A percentile compares a stretch with the other conserved stretches of the same genome.
These are phyloP conservation scores for Drosophila gaucha DNA, from an alignment of 2,888 invertebrate genomes.

Conservation along the genomic window DNA sequence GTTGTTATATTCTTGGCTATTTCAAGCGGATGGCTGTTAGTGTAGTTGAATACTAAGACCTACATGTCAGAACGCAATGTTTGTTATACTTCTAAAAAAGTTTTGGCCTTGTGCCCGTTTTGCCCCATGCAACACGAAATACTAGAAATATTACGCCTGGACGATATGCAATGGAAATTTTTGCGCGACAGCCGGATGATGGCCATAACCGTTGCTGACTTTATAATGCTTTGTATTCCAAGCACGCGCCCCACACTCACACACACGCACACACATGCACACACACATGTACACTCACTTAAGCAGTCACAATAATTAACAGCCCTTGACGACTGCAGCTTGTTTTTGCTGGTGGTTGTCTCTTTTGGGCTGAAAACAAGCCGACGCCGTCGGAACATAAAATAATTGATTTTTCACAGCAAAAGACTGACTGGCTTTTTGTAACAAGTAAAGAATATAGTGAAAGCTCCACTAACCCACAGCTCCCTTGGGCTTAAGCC, in stretches of 20 bases:
- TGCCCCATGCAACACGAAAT: conserved; percentile 42
- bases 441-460: conserved; percentile 4
- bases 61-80: conserved; percentile 10
- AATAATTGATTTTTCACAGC: conserved; percentile 79
- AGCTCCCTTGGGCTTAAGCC: not conserved
- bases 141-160: conserved; percentile 49
- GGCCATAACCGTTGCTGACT: conserved; percentile 30
- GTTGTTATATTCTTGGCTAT: conserved; percentile 14
- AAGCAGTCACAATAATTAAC: conserved; percentile 57
- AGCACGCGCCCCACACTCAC: conserved; percentile 42
- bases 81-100: conserved; percentile 1
- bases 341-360: conserved; percentile 24
- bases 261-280: conserved; percentile 13
- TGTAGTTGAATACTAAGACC: not conserved
- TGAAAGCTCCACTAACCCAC: conserved; percentile 1
- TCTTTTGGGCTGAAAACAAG: conserved; percentile 42
- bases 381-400: conserved; percentile 54
- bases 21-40: conserved; percentile 6
- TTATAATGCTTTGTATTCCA: conserved; percentile 29
- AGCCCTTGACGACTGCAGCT: conserved; percentile 46
- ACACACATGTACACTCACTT: conserved; percentile 29
- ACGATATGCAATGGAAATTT: conserved; percentile 61
- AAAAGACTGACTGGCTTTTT: conserved; percentile 7
- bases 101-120: conserved; percentile 53
- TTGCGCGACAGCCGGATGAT: conserved; percentile 53